Evolutionary conservation across 2,888 invertebrate species (phyloP), one percentile per base, ranked within the genome.

Genomic region (Lissonota sp.): DNA sequence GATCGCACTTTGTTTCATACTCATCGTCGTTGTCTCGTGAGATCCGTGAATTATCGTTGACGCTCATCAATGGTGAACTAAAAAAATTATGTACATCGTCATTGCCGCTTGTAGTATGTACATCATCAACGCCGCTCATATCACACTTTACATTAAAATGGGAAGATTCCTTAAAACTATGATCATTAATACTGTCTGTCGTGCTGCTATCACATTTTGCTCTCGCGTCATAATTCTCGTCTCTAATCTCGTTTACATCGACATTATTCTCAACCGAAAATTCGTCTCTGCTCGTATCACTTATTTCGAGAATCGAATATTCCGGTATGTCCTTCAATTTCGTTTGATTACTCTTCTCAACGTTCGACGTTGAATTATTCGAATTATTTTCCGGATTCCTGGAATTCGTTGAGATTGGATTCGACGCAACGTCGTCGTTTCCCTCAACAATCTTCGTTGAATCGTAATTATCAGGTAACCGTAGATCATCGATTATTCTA

Each of bases 181-280:
- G 86, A 82, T 85, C 86, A 86, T 90, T 90, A 90, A 90, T 90
- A 90, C 90, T 90, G 90, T 89, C 87, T 80, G 87, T 87, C 87
- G 86, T 86, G 84, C 80, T 85, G 87, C 85, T 88, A 90, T 90
- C 89, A 90, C 89, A 89, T 84, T 84, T 81, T 69, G 58, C 86
- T 84, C 71, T 80, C 84, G 69, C 77, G 16, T 73, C 37, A 55
- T 75, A 46, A 26, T 44, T 16, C 16, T 71, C 74, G 44, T 42
- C 57, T 69, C 49, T 6, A 42, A 57, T 62, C 16, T 66, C 53
- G 26, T 16, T 12, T 60, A 26, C 1, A 64, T 60, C 64, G 69
- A 60, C 51, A 64, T 60, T 14, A 55, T 60, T 60, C 51, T 70
- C 69, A 69, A 40, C 37, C 16, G 51, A 55, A 66, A 6, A 64